A percentile compares a stretch with the other conserved stretches of the same genome.
Conservation (phyloP, 2,113 vertebrate species). For the Orcinus orca region DNA sequence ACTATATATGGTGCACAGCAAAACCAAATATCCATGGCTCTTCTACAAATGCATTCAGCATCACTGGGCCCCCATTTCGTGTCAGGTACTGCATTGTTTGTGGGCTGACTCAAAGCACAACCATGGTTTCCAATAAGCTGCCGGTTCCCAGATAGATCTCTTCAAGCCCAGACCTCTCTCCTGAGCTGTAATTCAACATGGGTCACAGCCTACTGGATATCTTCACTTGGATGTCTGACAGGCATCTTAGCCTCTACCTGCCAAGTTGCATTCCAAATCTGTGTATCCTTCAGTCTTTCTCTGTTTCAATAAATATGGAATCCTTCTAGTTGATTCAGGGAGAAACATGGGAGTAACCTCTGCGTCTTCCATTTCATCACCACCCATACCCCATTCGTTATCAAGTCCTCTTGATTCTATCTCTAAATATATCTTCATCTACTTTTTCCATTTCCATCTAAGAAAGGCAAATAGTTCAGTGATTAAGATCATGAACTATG, state of each 20-base stretch:
- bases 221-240: not conserved
- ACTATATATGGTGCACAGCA: not conserved
- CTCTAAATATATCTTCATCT: not conserved
- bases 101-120: not conserved
- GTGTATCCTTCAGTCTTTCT: not conserved
- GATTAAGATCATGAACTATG: not conserved
- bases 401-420: not conserved
- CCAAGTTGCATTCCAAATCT: not conserved
- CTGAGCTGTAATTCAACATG: not conserved
- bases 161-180: not conserved
- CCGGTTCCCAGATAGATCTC: not conserved
- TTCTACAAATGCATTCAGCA: not conserved
- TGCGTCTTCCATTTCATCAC: not conserved
- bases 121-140: not conserved
- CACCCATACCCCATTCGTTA: not conserved
- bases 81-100: not conserved
- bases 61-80: not conserved
- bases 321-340: not conserved
- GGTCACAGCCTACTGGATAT: not conserved
- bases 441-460: not conserved
- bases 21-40: not conserved
- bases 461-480: not conserved
- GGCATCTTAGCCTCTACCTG: not conserved
- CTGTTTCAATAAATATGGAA: not conserved
- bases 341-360: not conserved